A percentile compares a stretch with the other conserved stretches of the same genome.
Conservation (phyloP, 2,888 invertebrate species). For the Macrosiphum euphorbiae region DNA sequence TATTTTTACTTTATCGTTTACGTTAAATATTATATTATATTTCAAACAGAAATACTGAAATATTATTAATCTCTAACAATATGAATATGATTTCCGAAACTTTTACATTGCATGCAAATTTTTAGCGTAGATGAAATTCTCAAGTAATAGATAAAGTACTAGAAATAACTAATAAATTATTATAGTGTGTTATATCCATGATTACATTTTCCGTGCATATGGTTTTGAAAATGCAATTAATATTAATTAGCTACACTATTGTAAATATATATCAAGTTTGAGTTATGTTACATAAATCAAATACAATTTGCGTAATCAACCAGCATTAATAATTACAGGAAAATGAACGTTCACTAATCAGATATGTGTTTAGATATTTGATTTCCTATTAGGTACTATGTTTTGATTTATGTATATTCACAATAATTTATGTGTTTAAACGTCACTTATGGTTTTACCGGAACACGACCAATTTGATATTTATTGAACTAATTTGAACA, state of each 20-base stretch:
- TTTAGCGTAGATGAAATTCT: not conserved
- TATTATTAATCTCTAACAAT: not conserved
- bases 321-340: not conserved
- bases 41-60: not conserved
- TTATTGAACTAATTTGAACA: not conserved
- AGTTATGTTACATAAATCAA: not conserved
- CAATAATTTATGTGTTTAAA: conserved; percentile 3
- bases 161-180: not conserved
- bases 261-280: conserved; percentile 17
- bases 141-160: not conserved
- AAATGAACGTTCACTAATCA: conserved; percentile 12
- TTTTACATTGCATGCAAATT: not conserved
- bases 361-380: conserved; percentile 3
- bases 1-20: not conserved
- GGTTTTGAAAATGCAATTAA: not conserved
- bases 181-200: not conserved
- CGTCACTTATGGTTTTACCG: not conserved
- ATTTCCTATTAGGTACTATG: not conserved
- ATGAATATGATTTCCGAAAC: not conserved
- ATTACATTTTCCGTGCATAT: not conserved
- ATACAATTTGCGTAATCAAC: conserved; percentile 8
- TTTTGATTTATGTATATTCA: not conserved
- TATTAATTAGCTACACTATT: not conserved
- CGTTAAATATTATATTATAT: not conserved
- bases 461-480: not conserved